A percentile compares a stretch with the other conserved stretches of the same genome.
Evolutionary conservation across 92 coral and sea anemone species (phyloP).

Genomic region (Actinostola sp.): DNA sequence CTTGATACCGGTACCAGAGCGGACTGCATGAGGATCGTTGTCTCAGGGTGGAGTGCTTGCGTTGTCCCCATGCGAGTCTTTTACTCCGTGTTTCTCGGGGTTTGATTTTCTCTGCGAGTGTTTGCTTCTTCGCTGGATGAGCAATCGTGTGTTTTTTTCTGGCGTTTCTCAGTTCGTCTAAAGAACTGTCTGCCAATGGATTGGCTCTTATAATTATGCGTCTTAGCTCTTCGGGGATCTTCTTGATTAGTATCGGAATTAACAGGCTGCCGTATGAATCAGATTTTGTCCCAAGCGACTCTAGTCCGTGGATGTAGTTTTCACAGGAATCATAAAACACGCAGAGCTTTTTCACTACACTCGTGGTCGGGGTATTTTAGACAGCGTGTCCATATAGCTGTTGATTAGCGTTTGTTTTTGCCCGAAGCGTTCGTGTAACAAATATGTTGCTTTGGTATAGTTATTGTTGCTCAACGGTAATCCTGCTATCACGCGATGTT

Average conservation of each 20-base stretch:
- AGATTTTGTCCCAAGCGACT: constrained; percentile 2
- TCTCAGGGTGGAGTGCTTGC: too few species aligned
- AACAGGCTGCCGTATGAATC: constrained; percentile 18
- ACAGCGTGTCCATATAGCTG: constrained; percentile 10
- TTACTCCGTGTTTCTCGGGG: too few species aligned
- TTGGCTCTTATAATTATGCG: constrained; percentile 12
- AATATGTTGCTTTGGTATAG: constrained; percentile 19
- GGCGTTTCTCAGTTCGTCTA: constrained; percentile 27
- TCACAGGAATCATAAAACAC: neutral
- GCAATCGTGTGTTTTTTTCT: too few species aligned
- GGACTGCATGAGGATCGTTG: constrained; percentile 5
- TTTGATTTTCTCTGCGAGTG: too few species aligned
- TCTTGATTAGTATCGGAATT: constrained; percentile 23
- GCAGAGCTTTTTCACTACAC: constrained; percentile 13
- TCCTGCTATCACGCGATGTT: constrained; percentile 13
- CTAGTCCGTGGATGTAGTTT: constrained; percentile 20
- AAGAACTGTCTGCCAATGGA: constrained; percentile 26
- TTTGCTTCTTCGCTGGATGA: too few species aligned
- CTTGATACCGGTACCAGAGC: constrained; percentile 4
- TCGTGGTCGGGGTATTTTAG: constrained; percentile 19
- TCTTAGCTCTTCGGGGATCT: constrained; percentile 18
- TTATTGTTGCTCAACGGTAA: constrained; percentile 25
- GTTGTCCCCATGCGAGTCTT: too few species aligned
- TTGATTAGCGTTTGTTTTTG: constrained; percentile 18
- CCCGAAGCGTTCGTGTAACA: constrained; percentile 17